phyloP scores from a whole-genome alignment of 2,113 vertebrate species.

The Bos javanicus region DNA sequence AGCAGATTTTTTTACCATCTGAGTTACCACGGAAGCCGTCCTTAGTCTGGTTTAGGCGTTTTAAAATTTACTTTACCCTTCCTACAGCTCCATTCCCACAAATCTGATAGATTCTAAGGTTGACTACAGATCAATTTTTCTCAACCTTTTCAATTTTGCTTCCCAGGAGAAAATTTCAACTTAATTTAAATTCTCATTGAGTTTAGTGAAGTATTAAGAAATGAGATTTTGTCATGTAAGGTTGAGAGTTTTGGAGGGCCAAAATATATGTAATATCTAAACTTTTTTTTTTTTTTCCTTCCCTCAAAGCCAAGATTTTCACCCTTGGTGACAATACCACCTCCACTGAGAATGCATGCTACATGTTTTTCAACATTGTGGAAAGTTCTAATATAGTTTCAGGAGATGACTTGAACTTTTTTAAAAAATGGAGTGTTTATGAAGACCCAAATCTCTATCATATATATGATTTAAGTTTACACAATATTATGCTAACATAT shows the following conservation, averaged over 20 bases:
- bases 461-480: neutral
- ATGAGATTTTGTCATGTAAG: neutral
- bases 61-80: neutral
- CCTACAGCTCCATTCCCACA: neutral
- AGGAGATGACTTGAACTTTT: neutral
- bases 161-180: neutral
- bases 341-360: neutral
- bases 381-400: neutral
- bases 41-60: neutral
- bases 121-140: neutral
- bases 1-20: neutral
- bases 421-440: neutral
- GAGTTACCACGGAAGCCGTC: neutral
- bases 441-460: neutral
- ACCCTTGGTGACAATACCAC: neutral
- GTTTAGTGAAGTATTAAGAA: neutral
- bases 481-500: neutral
- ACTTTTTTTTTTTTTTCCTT: neutral
- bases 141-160: neutral
- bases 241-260: neutral
- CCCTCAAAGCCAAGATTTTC: neutral
- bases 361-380: neutral
- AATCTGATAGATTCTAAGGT: neutral
- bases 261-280: neutral
- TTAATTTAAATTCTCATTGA: neutral